Base-by-base conservation (phyloP, 2,888 invertebrate genomes). In the Alviniconcha strummeri region DNA sequence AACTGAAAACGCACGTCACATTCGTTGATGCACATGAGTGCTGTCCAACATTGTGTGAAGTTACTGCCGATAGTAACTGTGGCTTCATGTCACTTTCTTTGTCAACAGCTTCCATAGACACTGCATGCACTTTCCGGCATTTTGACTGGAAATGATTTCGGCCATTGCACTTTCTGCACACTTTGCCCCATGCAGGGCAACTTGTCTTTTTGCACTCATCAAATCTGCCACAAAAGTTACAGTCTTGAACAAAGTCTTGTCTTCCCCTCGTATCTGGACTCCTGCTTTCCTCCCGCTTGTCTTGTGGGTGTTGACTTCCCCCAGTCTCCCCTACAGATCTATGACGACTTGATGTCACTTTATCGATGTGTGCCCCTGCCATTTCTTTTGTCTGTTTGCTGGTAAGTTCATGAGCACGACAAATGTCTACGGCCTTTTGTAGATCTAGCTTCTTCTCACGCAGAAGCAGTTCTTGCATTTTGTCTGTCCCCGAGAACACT, bases 1-100 rank as follows among this genome's bases (percentile, higher is more conserved):
- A 82, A 8, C 71, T 83, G 82, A 17, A 82, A 75, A 36, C 69
- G n/a, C 5, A 84, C 57, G 17, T 80, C 76, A 78, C 55, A 52
- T 5, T 57, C 74, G 72, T 82, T 82, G 17, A 76, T 36, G 19
- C n/a, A 17, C 76, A 82, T 60, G 52, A 69, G 1, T 82, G 67
- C 57, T 64, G 60, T 82, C 69, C 19, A 5, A 11, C 67, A 13
- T 52, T 57, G 19, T 54, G 2, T 52, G 36, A 64, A n/a, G n/a
- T 79, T 5, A 5, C 13, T 52, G 64, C 60, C 9, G 52, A 7
- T 52, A 8, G n/a, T 4, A 36, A 54, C 54, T 52, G 52, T 54
- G 67, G 60, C 67, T 56, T n/a, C 55, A 11, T 78, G n/a, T n/a
- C n/a, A n/a, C n/a, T n/a, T n/a, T n/a, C 52, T 82, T 71, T 85